Percentiles rank a stretch among this genome's conserved stretches.
Evolutionary conservation across 2,113 vertebrate genomes (phyloP).

Genomic region (Pelobates fuscus): DNA sequence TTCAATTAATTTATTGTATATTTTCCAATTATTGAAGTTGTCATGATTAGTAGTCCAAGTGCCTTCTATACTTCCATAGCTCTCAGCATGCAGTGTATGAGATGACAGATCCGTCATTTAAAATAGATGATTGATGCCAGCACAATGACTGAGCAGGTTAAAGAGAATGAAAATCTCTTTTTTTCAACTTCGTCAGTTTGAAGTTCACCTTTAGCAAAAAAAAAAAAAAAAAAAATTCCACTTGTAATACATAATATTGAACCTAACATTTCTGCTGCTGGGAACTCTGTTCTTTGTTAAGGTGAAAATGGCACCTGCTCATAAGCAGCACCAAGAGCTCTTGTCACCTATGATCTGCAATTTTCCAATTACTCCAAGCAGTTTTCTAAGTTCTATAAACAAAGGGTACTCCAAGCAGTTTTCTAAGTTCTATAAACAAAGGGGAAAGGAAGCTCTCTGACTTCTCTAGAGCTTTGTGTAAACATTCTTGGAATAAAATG

Average conservation of each 20-base stretch:
- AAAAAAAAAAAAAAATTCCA: too few relatives aligned
- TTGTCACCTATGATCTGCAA: conserved; percentile 34
- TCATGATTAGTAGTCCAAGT: not conserved
- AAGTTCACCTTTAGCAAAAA: conserved; percentile 29
- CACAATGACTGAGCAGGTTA: conserved; percentile 18
- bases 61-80: not conserved
- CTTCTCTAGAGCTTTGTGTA: too few relatives aligned
- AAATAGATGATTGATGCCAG: conserved; percentile 29
- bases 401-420: conserved; percentile 9
- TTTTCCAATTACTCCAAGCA: conserved; percentile 17
- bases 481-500: too few relatives aligned
- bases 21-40: not conserved
- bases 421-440: conserved; percentile 18
- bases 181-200: conserved; percentile 28
- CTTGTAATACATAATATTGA: conserved; percentile 22
- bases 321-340: conserved; percentile 14
- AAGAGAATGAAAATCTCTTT: conserved; percentile 24
- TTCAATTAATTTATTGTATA: not conserved
- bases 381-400: conserved; percentile 16
- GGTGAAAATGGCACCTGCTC: conserved; percentile 10
- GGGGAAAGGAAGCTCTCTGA: too few relatives aligned
- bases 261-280: conserved; percentile 3
- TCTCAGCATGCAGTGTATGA: conserved; percentile 6
- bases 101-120: conserved; percentile 31
- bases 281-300: not conserved